Evolutionary conservation across 2,113 vertebrate genomes (phyloP).

Genomic region (Lamprotornis superbus): DNA sequence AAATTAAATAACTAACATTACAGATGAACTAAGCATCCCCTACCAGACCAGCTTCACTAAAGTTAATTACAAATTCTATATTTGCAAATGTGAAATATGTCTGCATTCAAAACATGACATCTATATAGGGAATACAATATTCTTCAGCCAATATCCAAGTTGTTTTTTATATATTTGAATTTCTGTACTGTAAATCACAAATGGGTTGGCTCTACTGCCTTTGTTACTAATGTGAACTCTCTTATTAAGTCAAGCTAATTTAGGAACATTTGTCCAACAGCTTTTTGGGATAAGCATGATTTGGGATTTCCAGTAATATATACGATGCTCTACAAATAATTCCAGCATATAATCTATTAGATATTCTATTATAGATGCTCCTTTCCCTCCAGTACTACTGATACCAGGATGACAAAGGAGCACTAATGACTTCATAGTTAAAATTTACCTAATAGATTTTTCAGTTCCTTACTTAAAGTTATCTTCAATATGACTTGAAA

Average conservation of each 20-base stretch:
- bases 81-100: background rate
- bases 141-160: background rate
- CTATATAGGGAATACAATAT: background rate
- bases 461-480: background rate
- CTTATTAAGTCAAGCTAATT: background rate
- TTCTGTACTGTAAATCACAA: background rate
- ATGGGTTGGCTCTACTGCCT: background rate
- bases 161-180: background rate
- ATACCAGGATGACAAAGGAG: background rate
- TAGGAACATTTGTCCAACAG: background rate
- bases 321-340: background rate
- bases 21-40: background rate
- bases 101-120: background rate
- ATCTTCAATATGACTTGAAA: background rate
- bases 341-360: background rate
- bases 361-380: background rate
- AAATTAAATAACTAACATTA: background rate
- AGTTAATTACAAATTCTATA: background rate
- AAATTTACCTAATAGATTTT: background rate
- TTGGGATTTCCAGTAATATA: background rate
- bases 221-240: background rate
- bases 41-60: background rate
- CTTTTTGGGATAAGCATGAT: background rate
- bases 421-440: background rate
- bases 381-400: background rate